A percentile compares a stretch with the other conserved stretches of the same genome.
Conservation (phyloP, 2,797 vertebrate species). For the Sebastes flavidus region DNA sequence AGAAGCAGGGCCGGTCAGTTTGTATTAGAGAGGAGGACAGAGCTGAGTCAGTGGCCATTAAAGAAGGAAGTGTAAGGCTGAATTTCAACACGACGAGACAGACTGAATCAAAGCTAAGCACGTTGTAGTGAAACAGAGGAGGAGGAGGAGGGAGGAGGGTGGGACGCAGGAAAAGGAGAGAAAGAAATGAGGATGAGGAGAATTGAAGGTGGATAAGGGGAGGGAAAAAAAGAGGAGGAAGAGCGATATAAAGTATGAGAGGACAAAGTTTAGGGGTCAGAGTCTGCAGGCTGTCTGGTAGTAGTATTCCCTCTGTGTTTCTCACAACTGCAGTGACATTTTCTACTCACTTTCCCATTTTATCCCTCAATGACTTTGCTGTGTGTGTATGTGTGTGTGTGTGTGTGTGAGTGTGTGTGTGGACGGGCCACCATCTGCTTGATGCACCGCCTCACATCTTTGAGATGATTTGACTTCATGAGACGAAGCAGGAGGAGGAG, state of each 20-base stretch:
- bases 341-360: constrained; percentile 46
- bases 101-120: constrained; percentile 10
- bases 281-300: constrained; percentile 3
- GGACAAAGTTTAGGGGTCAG: constrained; percentile 21
- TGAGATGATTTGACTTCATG: constrained; percentile 23
- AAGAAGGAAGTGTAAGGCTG: constrained; percentile 26
- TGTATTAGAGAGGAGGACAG: constrained; percentile 39
- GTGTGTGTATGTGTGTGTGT: constrained; percentile 1
- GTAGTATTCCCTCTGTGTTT: constrained; percentile 28
- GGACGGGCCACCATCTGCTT: constrained; percentile 31
- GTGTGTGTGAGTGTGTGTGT: constrained; percentile 3
- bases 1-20: constrained; percentile 34
- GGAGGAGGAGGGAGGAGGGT: not conserved
- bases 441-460: constrained; percentile 25
- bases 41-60: constrained; percentile 58
- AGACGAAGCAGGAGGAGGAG: not conserved
- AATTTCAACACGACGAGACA: constrained; percentile 19
- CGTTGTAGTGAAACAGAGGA: not conserved
- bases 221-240: not conserved
- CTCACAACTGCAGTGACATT: constrained; percentile 46
- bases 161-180: not conserved
- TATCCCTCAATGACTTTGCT: constrained; percentile 45
- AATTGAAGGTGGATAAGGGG: not conserved
- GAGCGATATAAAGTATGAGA: not conserved
- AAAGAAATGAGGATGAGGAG: not conserved